Percentiles rank a stretch among this genome's conserved stretches.
phyloP scores from a whole-genome alignment of 2,888 invertebrate genomes.

The Eurois occulta region DNA sequence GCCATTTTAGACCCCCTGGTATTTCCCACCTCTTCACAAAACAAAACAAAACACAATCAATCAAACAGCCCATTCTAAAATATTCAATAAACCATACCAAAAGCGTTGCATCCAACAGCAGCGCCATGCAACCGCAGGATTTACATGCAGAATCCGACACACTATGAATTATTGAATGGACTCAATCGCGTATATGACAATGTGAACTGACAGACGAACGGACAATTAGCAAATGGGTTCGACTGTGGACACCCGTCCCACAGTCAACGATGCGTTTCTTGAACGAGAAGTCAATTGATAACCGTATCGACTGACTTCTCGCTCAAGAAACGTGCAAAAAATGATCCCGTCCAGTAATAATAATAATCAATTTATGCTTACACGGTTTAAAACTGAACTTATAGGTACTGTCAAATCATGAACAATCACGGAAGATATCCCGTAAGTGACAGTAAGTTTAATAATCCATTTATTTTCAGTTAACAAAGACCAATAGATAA shows the following conservation, averaged over 20 bases:
- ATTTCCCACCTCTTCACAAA: not conserved
- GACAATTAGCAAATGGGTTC: conserved; percentile 79
- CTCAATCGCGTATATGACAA: conserved; percentile 64
- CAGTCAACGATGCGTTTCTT: too few relatives aligned
- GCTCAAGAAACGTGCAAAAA: not conserved
- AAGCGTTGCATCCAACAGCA: conserved; percentile 27
- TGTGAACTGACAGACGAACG: conserved; percentile 61
- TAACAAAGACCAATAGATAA: too few relatives aligned
- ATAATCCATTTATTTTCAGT: too few relatives aligned
- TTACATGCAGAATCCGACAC: conserved; percentile 61
- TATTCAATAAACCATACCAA: conserved; percentile 46
- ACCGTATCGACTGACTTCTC: not conserved
- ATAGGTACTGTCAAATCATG: too few relatives aligned
- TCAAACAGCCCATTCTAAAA: conserved; percentile 5
- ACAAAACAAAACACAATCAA: conserved; percentile 24
- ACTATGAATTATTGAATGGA: conserved; percentile 68
- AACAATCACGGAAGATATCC: too few relatives aligned
- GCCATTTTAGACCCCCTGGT: too few relatives aligned
- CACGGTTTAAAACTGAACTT: too few relatives aligned
- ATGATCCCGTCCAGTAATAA: too few relatives aligned
- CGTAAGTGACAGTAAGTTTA: too few relatives aligned
- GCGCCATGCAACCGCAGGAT: conserved; percentile 58
- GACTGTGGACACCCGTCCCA: conserved; percentile 24
- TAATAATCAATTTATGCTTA: too few relatives aligned
- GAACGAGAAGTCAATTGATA: too few relatives aligned